Base-by-base conservation (phyloP, 1,140 invertebrate genomes). In the Cyrtorhinus lividipennis region DNA sequence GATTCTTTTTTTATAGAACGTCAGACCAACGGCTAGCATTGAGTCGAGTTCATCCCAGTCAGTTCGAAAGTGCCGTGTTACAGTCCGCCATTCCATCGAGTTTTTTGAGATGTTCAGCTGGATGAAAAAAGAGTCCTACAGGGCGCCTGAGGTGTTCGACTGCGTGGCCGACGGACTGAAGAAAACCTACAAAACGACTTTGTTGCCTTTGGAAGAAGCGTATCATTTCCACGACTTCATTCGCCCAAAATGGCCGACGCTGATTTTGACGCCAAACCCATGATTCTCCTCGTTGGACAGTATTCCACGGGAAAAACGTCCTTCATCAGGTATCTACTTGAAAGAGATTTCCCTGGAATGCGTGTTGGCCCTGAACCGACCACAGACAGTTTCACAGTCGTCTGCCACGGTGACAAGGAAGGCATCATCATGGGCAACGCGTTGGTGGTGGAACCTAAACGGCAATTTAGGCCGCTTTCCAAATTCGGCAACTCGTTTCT, bases 281-380 rank as follows among this genome's bases (percentile, higher is more conserved):
- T 98, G 93, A 95, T 98, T 62, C 74, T 98, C 38, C 76, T 99
- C 1, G 92, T 99, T 46, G 96, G 96, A 0, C 95, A 98, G 73
- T 99, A 99, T 75, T 98, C 95, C 0, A 98, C 95, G 1, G 96
- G 95, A 65, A 99, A 99, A 79, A 98, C 95, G 0, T 97, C 95
- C 0, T 98, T 98, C 71, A 99, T 99, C 65, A 87, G 91, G 66
- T 95, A 95, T 73, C 75, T 96, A n/a, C 72, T 96, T 56, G 92
- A 95, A 72, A 79, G 88, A 70, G 93, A 97, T 67, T 97, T 95
- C 72, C 93, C 93, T 23, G 93, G 92, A 26, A 95, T 95, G 64
- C 79, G 93, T 63, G 95, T 97, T 68, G 94, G 94, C 0, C 94
- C 94, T 0, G 93, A 95, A 75, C 92, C 92, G 2, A 99, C 96